Evolutionary conservation across 2,888 invertebrate species (phyloP).

Genomic region (Oxystoma pomonae): DNA sequence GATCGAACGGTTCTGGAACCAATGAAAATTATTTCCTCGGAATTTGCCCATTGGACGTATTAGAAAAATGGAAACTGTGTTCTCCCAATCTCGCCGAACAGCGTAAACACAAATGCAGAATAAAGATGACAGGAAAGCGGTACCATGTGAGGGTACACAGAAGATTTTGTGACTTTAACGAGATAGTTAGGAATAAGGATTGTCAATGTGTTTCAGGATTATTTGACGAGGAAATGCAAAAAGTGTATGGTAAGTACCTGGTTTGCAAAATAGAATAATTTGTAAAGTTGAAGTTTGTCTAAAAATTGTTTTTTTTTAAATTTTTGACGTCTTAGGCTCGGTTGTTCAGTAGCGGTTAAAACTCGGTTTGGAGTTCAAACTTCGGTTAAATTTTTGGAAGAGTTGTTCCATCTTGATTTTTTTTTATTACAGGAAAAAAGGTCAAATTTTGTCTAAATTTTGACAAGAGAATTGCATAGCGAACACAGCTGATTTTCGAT

Average conservation of each 20-base stretch:
- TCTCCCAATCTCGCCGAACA: conserved; percentile 38
- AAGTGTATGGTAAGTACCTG: conserved; percentile 44
- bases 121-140: conserved; percentile 34
- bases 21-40: conserved; percentile 46
- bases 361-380: too few relatives aligned
- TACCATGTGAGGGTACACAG: conserved; percentile 43
- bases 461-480: too few relatives aligned
- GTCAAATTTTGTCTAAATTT: too few relatives aligned
- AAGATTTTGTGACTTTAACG: conserved; percentile 46
- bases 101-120: conserved; percentile 42
- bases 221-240: conserved; percentile 38
- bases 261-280: too few relatives aligned
- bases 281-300: too few relatives aligned
- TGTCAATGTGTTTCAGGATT: conserved; percentile 31
- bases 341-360: too few relatives aligned
- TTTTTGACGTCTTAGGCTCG: too few relatives aligned
- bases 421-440: too few relatives aligned
- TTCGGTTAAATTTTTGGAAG: too few relatives aligned
- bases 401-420: too few relatives aligned
- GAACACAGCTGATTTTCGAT: too few relatives aligned
- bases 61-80: conserved; percentile 47
- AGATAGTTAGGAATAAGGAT: conserved; percentile 35
- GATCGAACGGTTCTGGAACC: conserved; percentile 2
- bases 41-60: conserved; percentile 43
- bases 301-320: too few relatives aligned